Base-by-base conservation (phyloP, 2,113 vertebrate species). In the Alouatta palliata region DNA sequence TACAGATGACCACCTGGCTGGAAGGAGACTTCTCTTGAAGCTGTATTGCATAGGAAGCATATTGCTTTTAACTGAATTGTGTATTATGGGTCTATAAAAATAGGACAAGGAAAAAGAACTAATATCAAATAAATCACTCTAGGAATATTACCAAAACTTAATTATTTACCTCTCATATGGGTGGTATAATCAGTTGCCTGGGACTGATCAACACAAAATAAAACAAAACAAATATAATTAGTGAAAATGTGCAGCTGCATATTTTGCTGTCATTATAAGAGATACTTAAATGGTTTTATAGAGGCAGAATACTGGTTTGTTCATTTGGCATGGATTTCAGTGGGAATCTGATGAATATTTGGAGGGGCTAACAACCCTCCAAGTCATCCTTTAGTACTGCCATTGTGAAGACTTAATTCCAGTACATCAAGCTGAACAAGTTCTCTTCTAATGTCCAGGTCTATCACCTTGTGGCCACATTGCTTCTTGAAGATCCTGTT, bases 401-500 rank as follows among this genome's bases (percentile, higher is more conserved):
- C 23, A 37, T 87, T 83, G 83, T 95, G 37, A 95, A 94, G 85
- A 49, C n/a, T 66, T 56, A 10, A 37, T 95, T 93, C 14, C 52
- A 84, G 14, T 16, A 2, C 32, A 82, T 84, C 49, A 90, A 30
- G n/a, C 17, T 83, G 75, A 87, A 45, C 16, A 30, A 3, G 95
- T 91, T 92, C 64, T 82, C 23, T 54, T 43, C 71, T 45, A 40
- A 91, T 25, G 10, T 85, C 45, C 21, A 84, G 71, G 70, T 87
- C 70, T 86, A 45, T 76, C 56, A 83, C 13, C 52, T 82, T 61
- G 76, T 85, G 79, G 80, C 73, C 30, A 1, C 10, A 35, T 61
- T 86, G 64, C 82, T 95, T 92, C 91, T 96, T 83, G 17, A 95
- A 93, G 95, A 97, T 91, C 54, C 52, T 56, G 32, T 95, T 97